Evolutionary conservation across 1,140 invertebrate genomes (phyloP).

Genomic region (Aphidius gifuensis): DNA sequence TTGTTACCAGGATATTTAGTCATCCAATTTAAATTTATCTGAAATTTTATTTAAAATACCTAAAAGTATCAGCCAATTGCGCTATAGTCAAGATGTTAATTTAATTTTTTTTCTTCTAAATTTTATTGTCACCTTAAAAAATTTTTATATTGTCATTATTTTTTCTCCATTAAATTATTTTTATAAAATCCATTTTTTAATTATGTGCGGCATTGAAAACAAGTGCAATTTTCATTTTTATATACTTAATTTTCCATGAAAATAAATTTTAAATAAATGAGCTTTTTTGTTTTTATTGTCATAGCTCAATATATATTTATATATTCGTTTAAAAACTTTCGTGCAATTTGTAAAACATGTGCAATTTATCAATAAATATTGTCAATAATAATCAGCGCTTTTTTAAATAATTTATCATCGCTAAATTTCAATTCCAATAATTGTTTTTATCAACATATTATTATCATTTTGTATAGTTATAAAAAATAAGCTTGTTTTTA

Average conservation of each 20-base stretch:
- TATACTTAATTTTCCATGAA: background rate
- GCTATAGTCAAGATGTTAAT: slow-evolving; percentile 14
- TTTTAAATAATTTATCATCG: background rate
- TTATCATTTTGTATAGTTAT: slow-evolving; percentile 12
- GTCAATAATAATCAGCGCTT: slow-evolving; percentile 4
- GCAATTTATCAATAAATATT: slow-evolving; percentile 19
- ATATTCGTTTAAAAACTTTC: background rate
- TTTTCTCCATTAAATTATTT: slow-evolving; percentile 7
- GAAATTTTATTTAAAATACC: slow-evolving; percentile 28
- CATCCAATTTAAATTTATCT: too few relatives aligned
- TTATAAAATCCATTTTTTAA: slow-evolving; percentile 13
- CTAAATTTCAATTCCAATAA: background rate
- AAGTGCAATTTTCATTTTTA: slow-evolving; percentile 14
- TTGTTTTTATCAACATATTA: slow-evolving; percentile 6
- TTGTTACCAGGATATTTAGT: too few relatives aligned
- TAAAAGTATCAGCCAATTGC: slow-evolving; percentile 48
- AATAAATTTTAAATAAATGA: too few relatives aligned
- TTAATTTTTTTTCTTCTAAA: slow-evolving; percentile 7
- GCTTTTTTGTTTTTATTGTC: background rate
- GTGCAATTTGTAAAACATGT: slow-evolving; percentile 26
- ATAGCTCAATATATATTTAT: background rate
- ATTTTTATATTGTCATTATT: slow-evolving; percentile 12
- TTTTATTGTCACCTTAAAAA: slow-evolving; percentile 8
- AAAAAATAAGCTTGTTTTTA: slow-evolving; percentile 16
- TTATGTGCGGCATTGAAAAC: slow-evolving; percentile 18